Evolutionary conservation across 2,888 invertebrate species (phyloP).

Genomic region (Lymantria dispar): DNA sequence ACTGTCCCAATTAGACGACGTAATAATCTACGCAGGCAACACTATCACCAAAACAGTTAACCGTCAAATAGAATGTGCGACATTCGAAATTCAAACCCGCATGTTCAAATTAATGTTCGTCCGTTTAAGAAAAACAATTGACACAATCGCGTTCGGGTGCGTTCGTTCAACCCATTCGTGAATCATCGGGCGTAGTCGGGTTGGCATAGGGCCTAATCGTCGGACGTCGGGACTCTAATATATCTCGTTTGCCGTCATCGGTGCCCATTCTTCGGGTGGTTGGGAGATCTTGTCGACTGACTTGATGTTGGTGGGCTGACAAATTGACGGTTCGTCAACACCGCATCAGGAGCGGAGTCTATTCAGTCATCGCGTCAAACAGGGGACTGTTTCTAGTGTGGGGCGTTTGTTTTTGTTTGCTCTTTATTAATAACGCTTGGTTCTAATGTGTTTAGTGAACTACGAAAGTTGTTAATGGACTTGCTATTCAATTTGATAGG

Average conservation of each 20-base stretch:
- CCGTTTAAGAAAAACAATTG: slow-evolving; percentile 78
- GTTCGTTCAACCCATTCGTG: slow-evolving; percentile 71
- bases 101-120: slow-evolving; percentile 63
- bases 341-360: slow-evolving; percentile 41
- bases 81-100: slow-evolving; percentile 67
- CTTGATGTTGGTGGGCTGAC: slow-evolving; percentile 72
- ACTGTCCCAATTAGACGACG: slow-evolving; percentile 16
- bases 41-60: slow-evolving; percentile 35
- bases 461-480: too few relatives aligned
- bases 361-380: slow-evolving; percentile 39
- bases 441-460: too few relatives aligned
- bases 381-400: slow-evolving; percentile 31
- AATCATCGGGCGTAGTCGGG: slow-evolving; percentile 61
- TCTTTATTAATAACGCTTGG: not conserved
- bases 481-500: too few relatives aligned
- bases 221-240: slow-evolving; percentile 67
- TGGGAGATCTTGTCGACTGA: slow-evolving; percentile 67
- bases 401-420: slow-evolving; percentile 29
- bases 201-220: slow-evolving; percentile 79
- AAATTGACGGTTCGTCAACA: slow-evolving; percentile 70
- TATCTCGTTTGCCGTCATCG: slow-evolving; percentile 76
- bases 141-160: slow-evolving; percentile 54
- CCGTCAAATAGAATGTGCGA: slow-evolving; percentile 37
- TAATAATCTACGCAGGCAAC: slow-evolving; percentile 22
- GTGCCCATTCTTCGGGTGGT: slow-evolving; percentile 72